Evolutionary conservation across 2,113 vertebrate species (phyloP), one percentile per base, ranked within the genome.

Genomic region (Oriolus oriolus): DNA sequence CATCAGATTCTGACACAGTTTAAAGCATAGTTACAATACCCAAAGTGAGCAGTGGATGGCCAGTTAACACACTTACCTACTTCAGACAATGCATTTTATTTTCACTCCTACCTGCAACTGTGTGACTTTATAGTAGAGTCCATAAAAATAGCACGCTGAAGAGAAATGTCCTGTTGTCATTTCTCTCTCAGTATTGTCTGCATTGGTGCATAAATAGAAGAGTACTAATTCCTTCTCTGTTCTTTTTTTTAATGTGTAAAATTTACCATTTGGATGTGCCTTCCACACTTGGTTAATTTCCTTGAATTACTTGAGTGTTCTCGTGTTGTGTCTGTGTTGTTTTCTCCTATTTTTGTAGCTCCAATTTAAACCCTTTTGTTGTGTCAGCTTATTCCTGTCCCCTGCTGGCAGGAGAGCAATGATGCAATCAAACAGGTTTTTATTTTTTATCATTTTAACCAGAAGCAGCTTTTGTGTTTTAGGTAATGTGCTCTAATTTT

Each of bases 271-370:
- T 31, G 37, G 6, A 45, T 78, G 26, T 65, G 26, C 45, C 35
- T 70, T 88, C 50, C 66, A 47, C 41, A 42, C 30, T 87, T 16
- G 4, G 22, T 63, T 24, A 42, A 30, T 63, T 76, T 85, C 41
- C 54, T 59, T 65, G 27, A 65, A 75, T 73, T 20, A 21, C 30
- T 69, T 60, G 2, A 44, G 6, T 28, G 4, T 76, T 82, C 45
- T 68, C 0, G 0, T 45, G 14, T 47, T 88, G 19, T 81, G 28
- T 64, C 16, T 65, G 0, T 65, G 45, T 57, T 80, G 2, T 52
- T 79, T 37, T 66, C 30, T 74, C 20, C 11, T 78, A 1, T 63
- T 70, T 76, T 20, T 76, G 42, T 57, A 47, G 35, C 28, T 64
- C 9, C 20, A 13, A 39, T 80, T 73, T 52, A 79, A 93, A 61